Base-by-base conservation (phyloP, 1,140 invertebrate species). In the Neodiprion virginianus region DNA sequence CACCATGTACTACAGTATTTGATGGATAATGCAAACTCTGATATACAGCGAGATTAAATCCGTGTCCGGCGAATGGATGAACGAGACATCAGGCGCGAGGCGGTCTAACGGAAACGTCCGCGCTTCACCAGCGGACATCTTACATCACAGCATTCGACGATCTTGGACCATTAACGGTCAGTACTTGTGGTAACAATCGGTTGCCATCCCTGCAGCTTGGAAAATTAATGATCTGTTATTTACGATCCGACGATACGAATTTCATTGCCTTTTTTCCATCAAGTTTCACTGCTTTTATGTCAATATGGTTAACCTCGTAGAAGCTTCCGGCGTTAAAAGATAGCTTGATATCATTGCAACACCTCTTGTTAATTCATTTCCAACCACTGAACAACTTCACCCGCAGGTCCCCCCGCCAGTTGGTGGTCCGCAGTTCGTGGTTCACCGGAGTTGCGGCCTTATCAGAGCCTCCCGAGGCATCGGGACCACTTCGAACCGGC, bases 81-180 rank as follows among this genome's bases (percentile, higher is more conserved):
- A 92, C 84, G 92, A 93, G 76, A 80, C 53, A 75, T 48, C 77
- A 7, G 47, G 23, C 79, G 61, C 76, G 77, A 48, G n/a, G 75
- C 75, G 66, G 76, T 74, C 80, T 77, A 78, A 81, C 78, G 79
- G 79, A 65, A 17, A 73, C 48, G 61, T 40, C 66, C 21, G 5
- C 49, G 76, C 92, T 48, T 90, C 91, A 48, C 89, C 92, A 73
- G 89, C 92, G 67, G 92, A 94, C 81, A 91, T 92, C 68, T 87
- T 94, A 71, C 91, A 92, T 76, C 89, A 90, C 78, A 93, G 91
- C 77, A 93, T 94, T 73, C 89, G 91, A 47, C 88, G 92, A 76
- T 93, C 92, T 71, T 93, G 92, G 93, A 93, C 92, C 17, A 93
- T 93, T 79, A 93, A 92, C 73, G 92, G 92, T 93, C 83, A 90